Percentiles rank a stretch among this genome's conserved stretches.
Evolutionary conservation across 2,888 invertebrate species (phyloP).

Genomic region (Diachrysia chrysitis): DNA sequence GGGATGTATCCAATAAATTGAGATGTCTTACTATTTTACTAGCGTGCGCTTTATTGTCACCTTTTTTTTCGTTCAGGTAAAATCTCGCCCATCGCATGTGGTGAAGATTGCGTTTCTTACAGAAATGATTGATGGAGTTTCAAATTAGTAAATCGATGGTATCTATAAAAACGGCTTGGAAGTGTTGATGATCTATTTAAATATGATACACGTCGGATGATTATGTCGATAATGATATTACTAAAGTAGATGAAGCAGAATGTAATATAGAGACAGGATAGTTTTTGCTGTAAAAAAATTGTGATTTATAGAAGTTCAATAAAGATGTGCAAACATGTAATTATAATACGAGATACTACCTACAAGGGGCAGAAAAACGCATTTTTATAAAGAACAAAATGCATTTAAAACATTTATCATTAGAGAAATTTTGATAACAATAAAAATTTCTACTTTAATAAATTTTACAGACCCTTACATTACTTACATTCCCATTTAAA

Average conservation of each 20-base stretch:
- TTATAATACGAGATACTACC: background rate
- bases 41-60: constrained; percentile 80
- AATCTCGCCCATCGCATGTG: constrained; percentile 74
- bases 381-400: too few relatives aligned
- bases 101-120: constrained; percentile 79
- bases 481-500: constrained; percentile 43
- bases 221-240: constrained; percentile 59
- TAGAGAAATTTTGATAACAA: background rate
- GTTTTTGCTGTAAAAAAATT: constrained; percentile 27
- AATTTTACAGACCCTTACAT: constrained; percentile 28
- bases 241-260: constrained; percentile 36
- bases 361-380: too few relatives aligned
- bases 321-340: background rate
- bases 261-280: constrained; percentile 22
- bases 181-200: constrained; percentile 76
- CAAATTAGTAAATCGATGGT: constrained; percentile 78
- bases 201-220: constrained; percentile 65
- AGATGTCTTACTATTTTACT: constrained; percentile 83
- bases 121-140: constrained; percentile 83
- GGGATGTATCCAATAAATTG: constrained; percentile 80
- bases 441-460: constrained; percentile 14
- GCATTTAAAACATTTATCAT: background rate
- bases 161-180: constrained; percentile 66
- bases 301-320: background rate
- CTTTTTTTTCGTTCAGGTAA: constrained; percentile 84